These are phyloP conservation scores for Subacronicta megacephala DNA, from an alignment of 2,888 invertebrate genomes.

Conservation along the genomic window DNA sequence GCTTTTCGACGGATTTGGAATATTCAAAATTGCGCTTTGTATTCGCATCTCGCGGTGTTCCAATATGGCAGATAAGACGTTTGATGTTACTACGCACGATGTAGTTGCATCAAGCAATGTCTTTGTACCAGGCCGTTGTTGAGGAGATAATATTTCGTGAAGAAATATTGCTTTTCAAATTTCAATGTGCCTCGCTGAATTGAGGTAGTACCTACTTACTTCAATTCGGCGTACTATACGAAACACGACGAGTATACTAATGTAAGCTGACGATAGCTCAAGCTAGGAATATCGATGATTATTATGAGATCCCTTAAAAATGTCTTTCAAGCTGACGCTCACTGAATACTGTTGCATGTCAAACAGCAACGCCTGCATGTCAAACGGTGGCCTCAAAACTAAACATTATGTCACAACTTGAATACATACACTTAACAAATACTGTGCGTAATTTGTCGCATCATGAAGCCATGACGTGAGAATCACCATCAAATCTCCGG, in stretches of 20 bases:
- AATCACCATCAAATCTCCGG: conserved; percentile 18
- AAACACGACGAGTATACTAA: too few species aligned
- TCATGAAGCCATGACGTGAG: conserved; percentile 11
- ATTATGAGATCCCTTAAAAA: conserved; percentile 27
- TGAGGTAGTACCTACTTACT: too few species aligned
- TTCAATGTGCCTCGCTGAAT: too few species aligned
- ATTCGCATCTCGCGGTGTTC: conserved; percentile 12
- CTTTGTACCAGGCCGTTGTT: background rate
- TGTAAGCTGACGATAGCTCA: background rate
- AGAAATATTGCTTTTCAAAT: background rate
- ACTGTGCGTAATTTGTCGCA: background rate
- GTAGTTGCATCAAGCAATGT: conserved; percentile 5
- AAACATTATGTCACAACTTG: conserved; percentile 7
- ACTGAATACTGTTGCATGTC: too few species aligned
- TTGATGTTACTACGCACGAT: conserved; percentile 17
- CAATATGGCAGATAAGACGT: conserved; percentile 9
- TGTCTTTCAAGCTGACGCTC: conserved; percentile 8
- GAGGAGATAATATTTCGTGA: background rate
- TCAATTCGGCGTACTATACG: too few species aligned
- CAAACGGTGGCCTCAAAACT: background rate
- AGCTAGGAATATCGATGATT: conserved; percentile 15
- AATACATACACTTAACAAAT: background rate
- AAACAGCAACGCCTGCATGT: too few species aligned
- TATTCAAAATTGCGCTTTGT: conserved; percentile 49
- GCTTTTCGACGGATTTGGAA: conserved; percentile 43